Evolutionary conservation across 2,113 vertebrate species (phyloP).

Genomic region (Bos indicus): DNA sequence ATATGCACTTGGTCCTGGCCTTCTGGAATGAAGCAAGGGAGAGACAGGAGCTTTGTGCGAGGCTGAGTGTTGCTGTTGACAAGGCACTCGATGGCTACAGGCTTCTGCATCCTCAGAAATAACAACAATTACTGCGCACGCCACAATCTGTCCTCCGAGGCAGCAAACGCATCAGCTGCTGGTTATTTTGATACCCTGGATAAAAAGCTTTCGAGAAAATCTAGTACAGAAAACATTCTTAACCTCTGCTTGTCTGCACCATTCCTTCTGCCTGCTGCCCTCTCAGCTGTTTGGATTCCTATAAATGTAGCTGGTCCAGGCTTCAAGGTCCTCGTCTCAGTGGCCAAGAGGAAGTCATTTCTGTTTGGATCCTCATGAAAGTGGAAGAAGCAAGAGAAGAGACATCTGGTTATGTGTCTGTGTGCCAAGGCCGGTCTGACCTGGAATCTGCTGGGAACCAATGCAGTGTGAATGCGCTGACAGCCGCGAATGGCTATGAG

Average conservation of each 20-base stretch:
- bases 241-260: slow-evolving; percentile 26
- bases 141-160: slow-evolving; percentile 53
- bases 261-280: not conserved
- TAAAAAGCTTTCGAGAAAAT: slow-evolving; percentile 72
- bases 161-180: slow-evolving; percentile 70
- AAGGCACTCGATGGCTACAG: slow-evolving; percentile 37
- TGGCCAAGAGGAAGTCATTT: not conserved
- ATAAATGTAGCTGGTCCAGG: not conserved
- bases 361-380: not conserved
- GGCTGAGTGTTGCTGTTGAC: slow-evolving; percentile 19
- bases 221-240: slow-evolving; percentile 47
- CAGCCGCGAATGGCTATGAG: not conserved
- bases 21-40: slow-evolving; percentile 20
- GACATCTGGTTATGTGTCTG: not conserved
- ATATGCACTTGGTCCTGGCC: not conserved
- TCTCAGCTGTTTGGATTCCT: slow-evolving; percentile 30
- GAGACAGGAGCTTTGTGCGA: not conserved
- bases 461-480: not conserved
- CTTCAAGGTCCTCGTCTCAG: not conserved
- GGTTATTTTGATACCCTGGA: slow-evolving; percentile 66
- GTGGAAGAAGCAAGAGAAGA: not conserved
- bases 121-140: slow-evolving; percentile 7
- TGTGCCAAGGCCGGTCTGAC: not conserved
- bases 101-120: slow-evolving; percentile 62
- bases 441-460: slow-evolving; percentile 19